Base-by-base conservation (phyloP, 2,113 vertebrate genomes). In the Chloroceryle aenea region DNA sequence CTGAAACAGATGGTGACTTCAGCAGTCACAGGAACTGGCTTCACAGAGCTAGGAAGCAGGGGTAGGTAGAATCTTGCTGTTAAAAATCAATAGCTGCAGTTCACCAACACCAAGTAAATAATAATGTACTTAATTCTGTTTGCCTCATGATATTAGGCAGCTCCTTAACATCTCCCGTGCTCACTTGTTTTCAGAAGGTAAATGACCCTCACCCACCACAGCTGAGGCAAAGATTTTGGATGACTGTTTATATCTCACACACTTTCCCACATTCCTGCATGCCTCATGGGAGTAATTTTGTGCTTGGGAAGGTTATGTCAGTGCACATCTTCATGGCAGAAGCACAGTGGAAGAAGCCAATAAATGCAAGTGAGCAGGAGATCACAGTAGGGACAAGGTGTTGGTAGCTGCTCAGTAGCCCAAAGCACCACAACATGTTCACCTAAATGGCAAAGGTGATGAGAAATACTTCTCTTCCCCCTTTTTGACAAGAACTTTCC, bases 361-460 rank as follows among this genome's bases (percentile, higher is more conserved):
- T 40, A 71, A 69, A 15, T 45, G 13, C 9, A 42, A 56, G 5
- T 14, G 42, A 85, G 32, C 14, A 56, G 18, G 36, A 38, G 32
- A 43, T 50, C 20, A 9, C 23, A 27, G 25, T 2, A 63, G 6
- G 20, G 14, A 56, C 21, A 68, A 30, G 13, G 20, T 40, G 1
- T 34, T 34, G 14, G 22, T 69, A 50, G 4, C 7, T 58, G 32
- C 14, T 80, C 40, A 11, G 20, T 56, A 63, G 15, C 16, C 11
- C 29, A 76, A 64, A 16, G 6, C 11, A 52, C 42, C 42, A 9
- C 5, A 2, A 7, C 5, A 2, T 0, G 1, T 43, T 34, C 42
- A 71, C 6, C 18, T 61, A 34, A 59, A 61, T 27, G 21, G 4
- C 19, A 62, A 56, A 68, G 19, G 9, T 67, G 17, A 43, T 4